These are phyloP conservation scores for Lochmaea capreae DNA, from an alignment of 2,888 invertebrate species.

Conservation along the genomic window DNA sequence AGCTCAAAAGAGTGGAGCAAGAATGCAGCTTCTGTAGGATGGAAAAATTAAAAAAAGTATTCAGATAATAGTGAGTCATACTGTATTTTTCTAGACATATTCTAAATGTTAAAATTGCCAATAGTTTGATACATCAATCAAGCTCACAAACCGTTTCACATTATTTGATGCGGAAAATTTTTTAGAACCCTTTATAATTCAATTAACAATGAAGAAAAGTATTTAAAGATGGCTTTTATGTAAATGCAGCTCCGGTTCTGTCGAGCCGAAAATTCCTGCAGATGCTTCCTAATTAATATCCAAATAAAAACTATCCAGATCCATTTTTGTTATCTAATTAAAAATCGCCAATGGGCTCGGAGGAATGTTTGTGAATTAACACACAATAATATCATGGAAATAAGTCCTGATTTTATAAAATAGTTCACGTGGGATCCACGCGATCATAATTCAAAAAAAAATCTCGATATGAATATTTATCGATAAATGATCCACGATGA, in stretches of 20 bases:
- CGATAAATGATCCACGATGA: constrained; percentile 6
- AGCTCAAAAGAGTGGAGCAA: no score
- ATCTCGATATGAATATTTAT: constrained; percentile 27
- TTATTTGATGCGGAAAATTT: neutral
- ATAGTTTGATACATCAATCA: no score
- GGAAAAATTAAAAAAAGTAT: no score
- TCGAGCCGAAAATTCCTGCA: neutral
- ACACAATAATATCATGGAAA: constrained; percentile 42
- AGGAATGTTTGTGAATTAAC: constrained; percentile 40
- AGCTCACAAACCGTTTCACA: neutral
- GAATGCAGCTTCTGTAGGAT: no score
- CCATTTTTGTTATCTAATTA: constrained; percentile 38
- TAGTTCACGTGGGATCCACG: constrained; percentile 27
- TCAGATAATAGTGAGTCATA: no score
- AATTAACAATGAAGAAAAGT: constrained; percentile 17
- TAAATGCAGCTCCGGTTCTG: neutral
- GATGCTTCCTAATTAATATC: constrained; percentile 22
- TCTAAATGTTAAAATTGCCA: no score
- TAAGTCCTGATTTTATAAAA: constrained; percentile 36
- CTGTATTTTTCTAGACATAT: no score
- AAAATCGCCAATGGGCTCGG: constrained; percentile 30
- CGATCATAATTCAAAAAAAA: constrained; percentile 15
- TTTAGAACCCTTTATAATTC: constrained; percentile 10
- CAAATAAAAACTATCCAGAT: constrained; percentile 20
- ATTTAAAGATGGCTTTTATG: neutral